phyloP scores from a whole-genome alignment of 1,140 invertebrate genomes.

The Hormaphis cornu region DNA sequence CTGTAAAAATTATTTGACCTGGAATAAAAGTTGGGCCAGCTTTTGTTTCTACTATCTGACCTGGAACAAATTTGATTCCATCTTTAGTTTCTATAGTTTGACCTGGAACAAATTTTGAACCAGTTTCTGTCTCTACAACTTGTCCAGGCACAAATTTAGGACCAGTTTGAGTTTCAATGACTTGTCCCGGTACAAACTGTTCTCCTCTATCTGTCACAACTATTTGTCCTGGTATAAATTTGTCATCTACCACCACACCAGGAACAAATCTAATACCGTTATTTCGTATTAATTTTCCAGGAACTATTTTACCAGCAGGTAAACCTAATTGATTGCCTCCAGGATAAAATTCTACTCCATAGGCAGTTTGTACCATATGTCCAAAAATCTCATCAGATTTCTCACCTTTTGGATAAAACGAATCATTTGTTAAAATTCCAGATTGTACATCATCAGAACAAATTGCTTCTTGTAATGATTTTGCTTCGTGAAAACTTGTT shows the following conservation, averaged over 20 bases:
- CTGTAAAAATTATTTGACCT: constrained; percentile 61
- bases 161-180: constrained; percentile 48
- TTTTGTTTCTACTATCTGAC: constrained; percentile 62
- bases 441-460: constrained; percentile 29
- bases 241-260: constrained; percentile 55
- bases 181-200: constrained; percentile 55
- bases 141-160: constrained; percentile 62
- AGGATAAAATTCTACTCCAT: constrained; percentile 60
- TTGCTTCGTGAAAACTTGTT: constrained; percentile 2
- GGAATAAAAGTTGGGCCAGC: constrained; percentile 62
- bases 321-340: constrained; percentile 45
- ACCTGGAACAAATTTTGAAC: constrained; percentile 60
- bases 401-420: constrained; percentile 24
- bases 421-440: constrained; percentile 33
- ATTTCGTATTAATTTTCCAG: constrained; percentile 54
- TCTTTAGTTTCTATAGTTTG: constrained; percentile 60
- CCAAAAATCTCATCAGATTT: constrained; percentile 53
- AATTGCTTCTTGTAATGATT: constrained; percentile 14
- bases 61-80: constrained; percentile 58
- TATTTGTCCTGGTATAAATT: constrained; percentile 61
- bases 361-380: constrained; percentile 56
- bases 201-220: constrained; percentile 59
- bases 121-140: constrained; percentile 57
- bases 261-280: constrained; percentile 57
- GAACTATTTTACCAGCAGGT: constrained; percentile 53